Evolutionary conservation across 2,113 vertebrate genomes (phyloP).

Genomic region (Passer domesticus): DNA sequence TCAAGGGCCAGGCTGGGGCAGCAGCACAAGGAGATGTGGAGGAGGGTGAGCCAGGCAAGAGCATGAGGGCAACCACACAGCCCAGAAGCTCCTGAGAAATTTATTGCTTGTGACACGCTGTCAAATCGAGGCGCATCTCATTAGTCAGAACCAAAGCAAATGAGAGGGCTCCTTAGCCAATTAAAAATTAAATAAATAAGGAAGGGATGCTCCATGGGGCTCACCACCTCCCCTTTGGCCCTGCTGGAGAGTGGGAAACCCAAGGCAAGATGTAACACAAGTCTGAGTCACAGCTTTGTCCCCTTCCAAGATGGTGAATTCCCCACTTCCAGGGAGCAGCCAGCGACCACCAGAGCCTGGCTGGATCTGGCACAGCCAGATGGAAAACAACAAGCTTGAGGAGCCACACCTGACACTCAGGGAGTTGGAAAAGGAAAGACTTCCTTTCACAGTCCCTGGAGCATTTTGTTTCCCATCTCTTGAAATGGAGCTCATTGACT

Average conservation of each 20-base stretch:
- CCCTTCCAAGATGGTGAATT: not conserved
- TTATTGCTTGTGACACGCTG: slow-evolving; percentile 34
- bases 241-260: accelerated
- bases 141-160: slow-evolving; percentile 5
- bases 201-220: not conserved
- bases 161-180: slow-evolving; percentile 20
- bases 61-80: not conserved
- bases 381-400: not conserved
- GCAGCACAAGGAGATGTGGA: not conserved
- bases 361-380: not conserved
- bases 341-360: not conserved
- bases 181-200: not conserved
- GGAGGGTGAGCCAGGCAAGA: not conserved
- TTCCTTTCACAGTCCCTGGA: not conserved
- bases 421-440: not conserved
- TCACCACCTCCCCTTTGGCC: not conserved
- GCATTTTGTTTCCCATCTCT: not conserved
- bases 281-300: not conserved
- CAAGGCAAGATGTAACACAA: not conserved
- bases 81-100: not conserved
- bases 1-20: not conserved
- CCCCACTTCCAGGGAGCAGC: not conserved
- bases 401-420: not conserved
- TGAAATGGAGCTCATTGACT: slow-evolving; percentile 29
- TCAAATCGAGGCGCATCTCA: slow-evolving; percentile 5